Conservation (phyloP, 2,113 vertebrate species). For the Dipodomys stephensi region DNA sequence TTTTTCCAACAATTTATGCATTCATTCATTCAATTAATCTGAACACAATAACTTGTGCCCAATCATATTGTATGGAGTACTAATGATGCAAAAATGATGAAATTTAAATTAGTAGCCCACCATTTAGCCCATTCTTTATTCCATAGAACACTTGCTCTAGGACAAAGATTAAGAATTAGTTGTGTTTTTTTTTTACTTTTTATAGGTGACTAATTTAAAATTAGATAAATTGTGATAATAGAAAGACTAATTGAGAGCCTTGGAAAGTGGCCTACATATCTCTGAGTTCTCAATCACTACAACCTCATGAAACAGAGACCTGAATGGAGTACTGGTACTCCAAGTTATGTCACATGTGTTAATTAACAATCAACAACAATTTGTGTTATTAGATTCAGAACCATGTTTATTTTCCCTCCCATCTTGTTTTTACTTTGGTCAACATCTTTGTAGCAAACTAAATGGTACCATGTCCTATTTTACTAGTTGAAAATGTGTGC, state of each 20-base stretch:
- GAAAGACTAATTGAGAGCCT: background rate
- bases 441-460: accelerated
- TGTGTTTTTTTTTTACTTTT: background rate
- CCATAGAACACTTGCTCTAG: background rate
- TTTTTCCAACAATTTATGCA: background rate
- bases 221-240: background rate
- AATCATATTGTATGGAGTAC: background rate
- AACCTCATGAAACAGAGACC: background rate
- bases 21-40: constrained; percentile 2
- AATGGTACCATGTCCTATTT: background rate
- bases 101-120: background rate
- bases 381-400: background rate
- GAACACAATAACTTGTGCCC: background rate
- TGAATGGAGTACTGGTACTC: background rate
- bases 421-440: background rate
- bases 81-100: background rate
- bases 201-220: background rate
- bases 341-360: background rate
- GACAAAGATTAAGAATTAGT: background rate
- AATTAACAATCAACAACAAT: background rate
- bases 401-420: background rate
- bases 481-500: background rate
- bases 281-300: background rate
- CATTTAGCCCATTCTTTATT: background rate
- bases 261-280: background rate